Evolutionary conservation across 2,888 invertebrate species (phyloP).

Genomic region (Drosophila limbata): DNA sequence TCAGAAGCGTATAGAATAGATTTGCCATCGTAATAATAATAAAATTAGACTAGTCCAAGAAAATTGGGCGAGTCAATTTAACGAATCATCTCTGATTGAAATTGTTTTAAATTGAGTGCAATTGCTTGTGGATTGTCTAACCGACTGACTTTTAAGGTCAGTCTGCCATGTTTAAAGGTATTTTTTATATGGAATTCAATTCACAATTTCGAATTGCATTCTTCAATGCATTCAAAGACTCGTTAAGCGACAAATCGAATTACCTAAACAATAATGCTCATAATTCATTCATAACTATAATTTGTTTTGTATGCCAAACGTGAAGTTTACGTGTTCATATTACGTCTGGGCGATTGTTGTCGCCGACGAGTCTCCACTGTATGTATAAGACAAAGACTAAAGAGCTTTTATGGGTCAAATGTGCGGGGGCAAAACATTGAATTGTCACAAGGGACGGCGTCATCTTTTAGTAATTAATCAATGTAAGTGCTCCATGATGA

Average conservation of each 20-base stretch:
- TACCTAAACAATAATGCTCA: conserved; percentile 23
- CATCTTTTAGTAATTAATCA: conserved; percentile 57
- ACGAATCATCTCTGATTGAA: conserved; percentile 24
- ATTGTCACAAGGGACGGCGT: conserved; percentile 36
- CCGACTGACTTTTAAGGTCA: conserved; percentile 16
- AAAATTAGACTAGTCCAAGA: conserved; percentile 14
- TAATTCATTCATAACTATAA: conserved; percentile 35
- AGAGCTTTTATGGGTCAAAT: conserved; percentile 51
- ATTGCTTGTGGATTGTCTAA: conserved; percentile 18
- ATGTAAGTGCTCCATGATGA: conserved; percentile 14
- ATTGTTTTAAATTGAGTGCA: conserved; percentile 34
- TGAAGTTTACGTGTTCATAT: conserved; percentile 9
- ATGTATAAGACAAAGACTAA: background rate
- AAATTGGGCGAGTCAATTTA: conserved; percentile 15
- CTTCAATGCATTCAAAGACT: conserved; percentile 5
- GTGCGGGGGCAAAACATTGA: conserved; percentile 30
- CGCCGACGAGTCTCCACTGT: conserved; percentile 30
- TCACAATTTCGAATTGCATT: conserved; percentile 25
- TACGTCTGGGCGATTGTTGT: conserved; percentile 5
- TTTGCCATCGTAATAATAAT: conserved; percentile 3
- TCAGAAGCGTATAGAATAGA: conserved; percentile 6
- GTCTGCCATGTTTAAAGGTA: conserved; percentile 2
- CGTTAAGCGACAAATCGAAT: conserved; percentile 22
- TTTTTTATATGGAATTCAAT: conserved; percentile 4
- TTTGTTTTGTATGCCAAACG: background rate